Percentiles rank a stretch among this genome's conserved stretches.
Conservation (phyloP, 2,888 invertebrate genomes). For the Heliothis peltigera region DNA sequence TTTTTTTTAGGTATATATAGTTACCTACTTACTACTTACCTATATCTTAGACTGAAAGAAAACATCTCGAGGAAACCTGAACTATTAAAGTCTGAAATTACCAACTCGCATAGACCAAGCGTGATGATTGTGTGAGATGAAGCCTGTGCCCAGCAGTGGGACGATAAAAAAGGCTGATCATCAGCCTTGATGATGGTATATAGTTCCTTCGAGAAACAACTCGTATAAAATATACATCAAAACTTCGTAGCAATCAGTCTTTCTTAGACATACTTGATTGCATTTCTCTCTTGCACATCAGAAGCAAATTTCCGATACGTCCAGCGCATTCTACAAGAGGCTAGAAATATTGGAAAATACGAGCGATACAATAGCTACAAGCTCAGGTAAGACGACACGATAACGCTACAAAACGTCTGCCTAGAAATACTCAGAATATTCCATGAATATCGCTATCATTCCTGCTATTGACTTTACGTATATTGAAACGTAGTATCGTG, state of each 20-base stretch:
- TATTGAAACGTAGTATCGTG: neutral
- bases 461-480: neutral
- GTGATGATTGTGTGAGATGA: no score
- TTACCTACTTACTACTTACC: no score
- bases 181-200: no score
- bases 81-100: no score
- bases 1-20: no score
- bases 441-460: constrained; percentile 12
- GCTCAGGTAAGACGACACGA: constrained; percentile 4
- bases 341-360: constrained; percentile 38
- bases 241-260: neutral
- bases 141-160: no score
- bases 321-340: constrained; percentile 3
- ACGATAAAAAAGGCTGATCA: no score
- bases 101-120: no score
- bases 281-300: neutral
- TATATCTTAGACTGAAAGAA: no score
- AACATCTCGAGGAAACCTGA: no score
- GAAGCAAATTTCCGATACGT: constrained; percentile 11
- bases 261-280: neutral
- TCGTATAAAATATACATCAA: no score
- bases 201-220: no score
- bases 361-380: constrained; percentile 18
- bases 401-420: constrained; percentile 8
- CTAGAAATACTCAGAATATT: constrained; percentile 1